Evolutionary conservation across 2,888 invertebrate species (phyloP).

Genomic region (Dioctria rufipes): DNA sequence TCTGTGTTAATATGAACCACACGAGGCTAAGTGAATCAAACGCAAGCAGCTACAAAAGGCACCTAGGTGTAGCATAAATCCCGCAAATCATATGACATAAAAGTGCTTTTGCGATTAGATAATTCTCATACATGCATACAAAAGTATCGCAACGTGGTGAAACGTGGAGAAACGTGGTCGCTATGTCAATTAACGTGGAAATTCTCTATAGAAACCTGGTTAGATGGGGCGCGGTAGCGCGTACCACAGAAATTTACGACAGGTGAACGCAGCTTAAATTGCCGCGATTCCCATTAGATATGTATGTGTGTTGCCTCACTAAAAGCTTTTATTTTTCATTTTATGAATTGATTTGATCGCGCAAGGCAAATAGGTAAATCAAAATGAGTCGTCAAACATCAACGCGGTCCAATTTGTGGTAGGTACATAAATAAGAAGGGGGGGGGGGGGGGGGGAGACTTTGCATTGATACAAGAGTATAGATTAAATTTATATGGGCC

Average conservation of each 20-base stretch:
- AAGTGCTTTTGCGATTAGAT: slow-evolving; percentile 31
- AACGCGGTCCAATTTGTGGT: background rate
- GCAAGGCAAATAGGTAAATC: background rate
- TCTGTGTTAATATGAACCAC: background rate
- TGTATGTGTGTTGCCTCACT: background rate
- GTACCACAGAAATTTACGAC: background rate
- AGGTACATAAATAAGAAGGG: background rate
- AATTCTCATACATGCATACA: slow-evolving; percentile 4
- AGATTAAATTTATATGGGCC: background rate
- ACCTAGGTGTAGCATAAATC: background rate
- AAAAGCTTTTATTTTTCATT: background rate
- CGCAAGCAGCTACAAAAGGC: too few relatives aligned
- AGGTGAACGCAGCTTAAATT: slow-evolving; percentile 26
- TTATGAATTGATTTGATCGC: slow-evolving; percentile 7
- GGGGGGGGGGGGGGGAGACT: too few relatives aligned
- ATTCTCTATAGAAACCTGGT: background rate
- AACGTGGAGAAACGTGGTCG: slow-evolving; percentile 7
- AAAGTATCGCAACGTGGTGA: too few relatives aligned
- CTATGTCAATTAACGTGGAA: background rate
- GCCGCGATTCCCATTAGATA: background rate
- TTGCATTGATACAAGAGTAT: too few relatives aligned
- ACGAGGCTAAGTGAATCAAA: too few relatives aligned
- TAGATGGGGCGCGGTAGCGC: background rate
- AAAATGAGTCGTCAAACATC: background rate
- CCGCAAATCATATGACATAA: slow-evolving; percentile 39